Conservation (phyloP, 2,888 invertebrate species). For the Himalopsyche tibetana region DNA sequence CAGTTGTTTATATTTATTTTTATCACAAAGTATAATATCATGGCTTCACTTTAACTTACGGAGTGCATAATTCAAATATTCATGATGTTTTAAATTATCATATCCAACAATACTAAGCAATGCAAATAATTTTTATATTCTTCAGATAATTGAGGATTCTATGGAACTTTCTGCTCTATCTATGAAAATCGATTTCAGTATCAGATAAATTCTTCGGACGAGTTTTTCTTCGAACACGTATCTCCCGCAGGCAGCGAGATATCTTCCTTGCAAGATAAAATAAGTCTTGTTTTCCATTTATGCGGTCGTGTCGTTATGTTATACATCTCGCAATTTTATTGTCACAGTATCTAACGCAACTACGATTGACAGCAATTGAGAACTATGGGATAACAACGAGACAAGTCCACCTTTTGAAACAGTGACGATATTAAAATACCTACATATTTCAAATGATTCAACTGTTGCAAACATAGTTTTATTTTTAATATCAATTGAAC, state of each 20-base stretch:
- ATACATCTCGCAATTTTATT: constrained; percentile 14
- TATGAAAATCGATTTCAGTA: constrained; percentile 24
- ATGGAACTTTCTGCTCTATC: background rate
- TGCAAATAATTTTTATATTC: no score
- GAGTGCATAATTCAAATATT: no score
- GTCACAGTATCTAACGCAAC: background rate
- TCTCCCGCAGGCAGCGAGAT: background rate
- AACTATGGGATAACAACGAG: background rate
- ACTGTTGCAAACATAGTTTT: no score
- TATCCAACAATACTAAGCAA: no score
- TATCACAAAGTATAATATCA: no score
- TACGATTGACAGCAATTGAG: constrained; percentile 12
- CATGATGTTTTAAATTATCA: no score
- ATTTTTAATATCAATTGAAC: no score
- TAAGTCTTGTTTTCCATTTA: constrained; percentile 34
- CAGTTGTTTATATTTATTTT: no score
- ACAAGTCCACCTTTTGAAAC: constrained; percentile 1
- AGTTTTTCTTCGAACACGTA: constrained; percentile 16
- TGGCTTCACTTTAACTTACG: no score
- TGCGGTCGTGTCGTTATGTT: constrained; percentile 17
- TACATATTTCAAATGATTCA: no score
- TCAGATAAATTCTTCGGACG: background rate
- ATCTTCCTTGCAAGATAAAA: constrained; percentile 19
- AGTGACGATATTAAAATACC: no score
- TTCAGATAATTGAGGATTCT: no score